Percentiles rank a stretch among this genome's conserved stretches.
These are phyloP conservation scores for Hermetia illucens DNA, from an alignment of 1,140 invertebrate genomes.

Conservation along the genomic window DNA sequence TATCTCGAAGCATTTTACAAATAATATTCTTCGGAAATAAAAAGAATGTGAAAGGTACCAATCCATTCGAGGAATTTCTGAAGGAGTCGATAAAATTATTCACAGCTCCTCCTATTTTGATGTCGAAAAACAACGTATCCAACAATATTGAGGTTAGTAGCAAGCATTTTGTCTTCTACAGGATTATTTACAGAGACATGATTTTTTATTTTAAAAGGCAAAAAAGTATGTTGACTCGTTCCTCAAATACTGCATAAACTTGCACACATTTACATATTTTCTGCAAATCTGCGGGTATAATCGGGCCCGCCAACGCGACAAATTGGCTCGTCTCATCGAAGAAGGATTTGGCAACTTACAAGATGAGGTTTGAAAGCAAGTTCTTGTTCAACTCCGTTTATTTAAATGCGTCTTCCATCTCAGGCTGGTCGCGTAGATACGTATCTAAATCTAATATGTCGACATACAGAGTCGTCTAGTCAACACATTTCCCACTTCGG, in stretches of 20 bases:
- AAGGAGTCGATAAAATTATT: constrained; percentile 74
- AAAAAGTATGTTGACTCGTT: constrained; percentile 83
- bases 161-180: too few species aligned
- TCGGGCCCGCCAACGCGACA: constrained; percentile 84
- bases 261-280: constrained; percentile 72
- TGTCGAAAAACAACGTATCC: constrained; percentile 47
- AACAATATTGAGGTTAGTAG: too few species aligned
- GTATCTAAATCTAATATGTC: constrained; percentile 55
- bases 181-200: too few species aligned
- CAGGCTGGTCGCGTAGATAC: constrained; percentile 84
- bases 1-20: constrained; percentile 86
- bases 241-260: constrained; percentile 56
- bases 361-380: constrained; percentile 55
- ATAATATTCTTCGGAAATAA: constrained; percentile 50
- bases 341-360: constrained; percentile 80
- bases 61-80: constrained; percentile 62
- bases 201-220: constrained; percentile 37
- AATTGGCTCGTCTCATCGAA: constrained; percentile 77
- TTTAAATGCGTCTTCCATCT: neutral
- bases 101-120: constrained; percentile 72
- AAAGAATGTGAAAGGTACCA: constrained; percentile 32
- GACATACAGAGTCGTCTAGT: constrained; percentile 50
- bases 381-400: constrained; percentile 2
- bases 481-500: constrained; percentile 79
- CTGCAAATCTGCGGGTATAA: constrained; percentile 92